Evolutionary conservation across 1,140 invertebrate genomes (phyloP).

Genomic region (Pemphigus obesinymphae): DNA sequence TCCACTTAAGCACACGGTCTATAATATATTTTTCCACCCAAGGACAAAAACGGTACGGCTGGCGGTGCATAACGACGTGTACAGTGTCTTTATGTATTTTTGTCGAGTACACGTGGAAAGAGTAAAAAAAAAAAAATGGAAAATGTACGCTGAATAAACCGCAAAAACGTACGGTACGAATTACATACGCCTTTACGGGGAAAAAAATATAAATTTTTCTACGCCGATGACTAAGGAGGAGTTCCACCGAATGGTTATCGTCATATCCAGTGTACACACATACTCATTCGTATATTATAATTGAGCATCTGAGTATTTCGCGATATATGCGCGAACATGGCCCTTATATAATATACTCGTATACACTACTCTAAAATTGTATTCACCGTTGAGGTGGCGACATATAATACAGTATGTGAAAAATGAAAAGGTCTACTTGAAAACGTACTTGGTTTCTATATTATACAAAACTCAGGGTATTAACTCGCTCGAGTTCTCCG

Average conservation of each 20-base stretch:
- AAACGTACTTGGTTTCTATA: background rate
- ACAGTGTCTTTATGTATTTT: background rate
- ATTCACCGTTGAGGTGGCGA: too few species aligned
- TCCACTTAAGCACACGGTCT: background rate
- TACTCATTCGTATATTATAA: background rate
- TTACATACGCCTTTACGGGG: too few species aligned
- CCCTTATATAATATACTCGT: background rate
- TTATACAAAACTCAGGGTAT: background rate
- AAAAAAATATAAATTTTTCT: too few species aligned
- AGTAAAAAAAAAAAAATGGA: too few species aligned
- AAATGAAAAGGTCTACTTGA: background rate
- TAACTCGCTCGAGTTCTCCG: background rate
- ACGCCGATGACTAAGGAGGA: background rate
- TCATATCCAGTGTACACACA: too few species aligned
- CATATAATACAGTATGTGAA: background rate
- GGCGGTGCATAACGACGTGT: background rate
- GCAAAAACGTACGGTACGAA: background rate
- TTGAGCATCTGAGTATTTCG: background rate
- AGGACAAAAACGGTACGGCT: background rate
- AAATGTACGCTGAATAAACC: too few species aligned
- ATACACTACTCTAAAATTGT: too few species aligned
- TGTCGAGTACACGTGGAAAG: background rate
- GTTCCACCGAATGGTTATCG: too few species aligned
- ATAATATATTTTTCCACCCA: background rate
- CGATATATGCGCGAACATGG: background rate